A percentile compares a stretch with the other conserved stretches of the same genome.
These are phyloP conservation scores for Leontocebus nigricollis DNA, from an alignment of 2,797 vertebrate species.

Conservation along the genomic window DNA sequence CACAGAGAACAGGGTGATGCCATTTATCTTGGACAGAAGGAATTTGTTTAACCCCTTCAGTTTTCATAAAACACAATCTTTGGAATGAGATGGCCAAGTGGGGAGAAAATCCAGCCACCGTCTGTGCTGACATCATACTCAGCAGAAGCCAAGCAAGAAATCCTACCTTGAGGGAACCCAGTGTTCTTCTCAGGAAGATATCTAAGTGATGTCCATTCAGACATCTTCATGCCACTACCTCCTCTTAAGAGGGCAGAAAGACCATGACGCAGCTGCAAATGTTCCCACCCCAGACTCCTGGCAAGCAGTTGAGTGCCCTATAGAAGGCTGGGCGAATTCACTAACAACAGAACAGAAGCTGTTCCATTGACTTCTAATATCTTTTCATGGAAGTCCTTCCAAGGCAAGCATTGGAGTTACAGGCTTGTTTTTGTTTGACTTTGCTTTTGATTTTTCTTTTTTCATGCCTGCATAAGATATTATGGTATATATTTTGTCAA, in stretches of 20 bases:
- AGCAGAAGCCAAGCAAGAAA: conserved; percentile 23
- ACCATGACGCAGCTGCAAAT: not conserved
- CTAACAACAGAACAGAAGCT: not conserved
- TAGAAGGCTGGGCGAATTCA: not conserved
- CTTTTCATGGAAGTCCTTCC: not conserved
- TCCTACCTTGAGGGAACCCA: not conserved
- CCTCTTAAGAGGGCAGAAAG: not conserved
- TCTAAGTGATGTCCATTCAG: not conserved
- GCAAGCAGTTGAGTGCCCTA: not conserved
- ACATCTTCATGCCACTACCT: not conserved
- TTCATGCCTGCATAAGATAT: not conserved
- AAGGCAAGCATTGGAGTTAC: not conserved
- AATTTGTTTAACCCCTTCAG: not conserved
- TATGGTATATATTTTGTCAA: not conserved
- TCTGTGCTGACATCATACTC: not conserved
- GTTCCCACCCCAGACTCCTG: not conserved
- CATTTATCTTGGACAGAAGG: not conserved
- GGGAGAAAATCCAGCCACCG: not conserved
- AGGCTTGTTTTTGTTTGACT: not conserved
- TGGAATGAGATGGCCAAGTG: not conserved
- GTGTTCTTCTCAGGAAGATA: not conserved
- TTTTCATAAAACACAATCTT: conserved; percentile 11
- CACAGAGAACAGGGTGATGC: not conserved
- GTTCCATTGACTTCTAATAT: too few relatives aligned
- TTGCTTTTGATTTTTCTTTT: not conserved